These are phyloP conservation scores for Perognathus longimembris DNA, from an alignment of 2,113 vertebrate species.

Conservation along the genomic window DNA sequence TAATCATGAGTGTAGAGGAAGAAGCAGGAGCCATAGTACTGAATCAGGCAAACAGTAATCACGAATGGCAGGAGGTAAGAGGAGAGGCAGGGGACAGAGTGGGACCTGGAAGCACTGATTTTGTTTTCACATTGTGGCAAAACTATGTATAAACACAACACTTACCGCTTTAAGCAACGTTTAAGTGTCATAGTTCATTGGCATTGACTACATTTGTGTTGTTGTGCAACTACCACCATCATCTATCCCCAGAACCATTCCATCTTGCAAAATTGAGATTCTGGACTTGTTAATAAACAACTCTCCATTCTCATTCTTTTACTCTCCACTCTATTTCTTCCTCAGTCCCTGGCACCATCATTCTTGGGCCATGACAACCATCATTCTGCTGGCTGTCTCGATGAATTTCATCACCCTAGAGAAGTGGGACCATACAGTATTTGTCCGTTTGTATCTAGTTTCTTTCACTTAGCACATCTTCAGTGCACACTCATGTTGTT, in stretches of 20 bases:
- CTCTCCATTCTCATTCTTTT: no score
- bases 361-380: no score
- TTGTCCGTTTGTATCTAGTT: neutral
- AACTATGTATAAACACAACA: neutral
- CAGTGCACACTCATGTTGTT: neutral
- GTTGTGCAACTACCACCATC: no score
- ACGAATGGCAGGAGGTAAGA: neutral
- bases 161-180: neutral
- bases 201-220: neutral
- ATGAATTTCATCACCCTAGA: neutral
- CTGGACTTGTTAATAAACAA: neutral
- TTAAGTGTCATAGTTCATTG: neutral
- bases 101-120: neutral
- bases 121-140: neutral
- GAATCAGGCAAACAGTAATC: neutral
- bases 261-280: neutral
- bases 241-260: no score
- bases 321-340: neutral
- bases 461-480: neutral
- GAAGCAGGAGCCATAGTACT: neutral
- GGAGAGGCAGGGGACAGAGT: neutral
- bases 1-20: neutral
- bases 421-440: neutral
- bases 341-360: neutral
- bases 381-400: neutral